Evolutionary conservation across 2,888 invertebrate genomes (phyloP).

Genomic region (Patella caerulea): DNA sequence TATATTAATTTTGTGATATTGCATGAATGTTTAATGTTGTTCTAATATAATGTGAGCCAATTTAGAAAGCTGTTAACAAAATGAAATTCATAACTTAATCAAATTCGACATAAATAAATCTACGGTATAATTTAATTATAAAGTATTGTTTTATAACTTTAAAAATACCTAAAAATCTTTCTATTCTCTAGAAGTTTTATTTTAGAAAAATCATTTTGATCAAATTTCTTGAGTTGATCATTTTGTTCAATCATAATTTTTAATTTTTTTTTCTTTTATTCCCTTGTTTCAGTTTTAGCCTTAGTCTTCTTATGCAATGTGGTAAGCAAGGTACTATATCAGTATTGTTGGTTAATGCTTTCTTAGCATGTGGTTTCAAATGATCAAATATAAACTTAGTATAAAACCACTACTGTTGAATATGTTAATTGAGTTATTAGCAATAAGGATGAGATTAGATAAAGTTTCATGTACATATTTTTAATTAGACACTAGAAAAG

Average conservation of each 20-base stretch:
- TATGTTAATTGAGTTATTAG: background rate
- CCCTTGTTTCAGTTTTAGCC: constrained; percentile 7
- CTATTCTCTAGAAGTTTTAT: too few species aligned
- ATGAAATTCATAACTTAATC: too few species aligned
- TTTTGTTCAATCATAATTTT: background rate
- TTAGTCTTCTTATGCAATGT: constrained; percentile 12
- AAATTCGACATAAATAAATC: too few species aligned
- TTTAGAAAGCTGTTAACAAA: background rate
- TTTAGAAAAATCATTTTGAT: too few species aligned
- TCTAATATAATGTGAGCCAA: background rate
- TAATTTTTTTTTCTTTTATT: background rate
- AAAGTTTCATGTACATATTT: background rate
- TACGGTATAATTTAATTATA: too few species aligned
- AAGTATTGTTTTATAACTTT: too few species aligned
- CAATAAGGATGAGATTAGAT: background rate
- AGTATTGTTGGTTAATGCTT: background rate
- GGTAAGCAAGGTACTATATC: constrained; percentile 5
- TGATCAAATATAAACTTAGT: background rate
- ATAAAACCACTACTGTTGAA: background rate
- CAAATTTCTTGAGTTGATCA: too few species aligned
- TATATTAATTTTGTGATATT: background rate
- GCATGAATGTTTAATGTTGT: background rate
- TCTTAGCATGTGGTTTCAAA: background rate
- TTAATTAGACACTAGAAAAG: background rate
- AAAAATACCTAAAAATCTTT: too few species aligned